Conservation (phyloP, 2,797 vertebrate genomes). For the Clarias pachynema region DNA sequence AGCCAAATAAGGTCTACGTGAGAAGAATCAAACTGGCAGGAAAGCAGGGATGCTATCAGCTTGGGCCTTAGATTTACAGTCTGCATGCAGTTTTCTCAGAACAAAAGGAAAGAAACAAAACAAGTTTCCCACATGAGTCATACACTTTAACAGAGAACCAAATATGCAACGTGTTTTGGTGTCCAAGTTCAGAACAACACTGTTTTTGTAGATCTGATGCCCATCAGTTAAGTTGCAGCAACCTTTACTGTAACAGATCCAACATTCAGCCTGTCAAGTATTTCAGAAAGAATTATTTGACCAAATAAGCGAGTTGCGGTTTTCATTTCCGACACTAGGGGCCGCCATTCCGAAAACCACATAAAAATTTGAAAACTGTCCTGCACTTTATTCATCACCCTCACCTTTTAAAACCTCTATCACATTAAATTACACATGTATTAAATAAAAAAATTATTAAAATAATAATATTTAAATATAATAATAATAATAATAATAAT, state of each 20-base stretch:
- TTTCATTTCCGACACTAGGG: neutral
- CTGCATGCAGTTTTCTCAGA: conserved; percentile 14
- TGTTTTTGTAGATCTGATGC: neutral
- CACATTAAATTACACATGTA: neutral
- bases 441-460: neutral
- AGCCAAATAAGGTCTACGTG: conserved; percentile 1
- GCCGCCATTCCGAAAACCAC: conserved; percentile 7
- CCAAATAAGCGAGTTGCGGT: neutral
- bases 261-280: neutral
- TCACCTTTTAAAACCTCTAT: neutral
- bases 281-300: neutral
- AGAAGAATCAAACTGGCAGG: conserved; percentile 18
- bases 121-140: conserved; percentile 30
- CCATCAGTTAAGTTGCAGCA: neutral
- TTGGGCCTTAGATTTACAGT: conserved; percentile 35
- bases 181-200: neutral
- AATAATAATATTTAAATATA: too few species aligned
- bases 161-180: neutral
- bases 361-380: neutral
- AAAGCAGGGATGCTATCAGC: neutral
- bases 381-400: neutral
- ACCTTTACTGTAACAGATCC: neutral
- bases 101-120: conserved; percentile 26
- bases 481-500: too few species aligned
- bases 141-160: neutral